Evolutionary conservation across 2,888 invertebrate genomes (phyloP), one percentile per base, ranked within the genome.

Genomic region (Camponotus fellah): DNA sequence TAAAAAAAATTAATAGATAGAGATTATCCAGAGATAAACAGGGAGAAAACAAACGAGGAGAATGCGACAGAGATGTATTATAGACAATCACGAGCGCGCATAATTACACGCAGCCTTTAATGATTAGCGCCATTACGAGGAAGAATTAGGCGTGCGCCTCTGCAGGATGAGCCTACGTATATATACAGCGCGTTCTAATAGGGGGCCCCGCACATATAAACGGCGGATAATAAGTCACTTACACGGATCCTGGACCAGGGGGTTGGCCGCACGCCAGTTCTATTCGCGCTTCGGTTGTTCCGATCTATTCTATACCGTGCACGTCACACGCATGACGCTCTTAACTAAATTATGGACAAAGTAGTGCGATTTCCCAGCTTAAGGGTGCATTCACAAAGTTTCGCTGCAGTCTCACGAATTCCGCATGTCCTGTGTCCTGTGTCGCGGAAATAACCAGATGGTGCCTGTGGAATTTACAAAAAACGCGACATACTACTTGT

Each of bases 321-420:
- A 92, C 93, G 94, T 95, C 95, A 94, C 94, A 94, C 94, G 94
- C 94, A 95, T 95, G 94, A 94, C 94, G 94, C 94, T 94, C 94
- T 95, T 94, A 94, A 93, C 94, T 95, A 94, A 95, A 94, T 95
- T 94, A 95, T 94, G 94, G 94, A 94, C 94, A 94, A 95, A 94
- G 95, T 95, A 92, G 93, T 94, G 88, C 93, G 93, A 94, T 94
- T 93, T 90, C 92, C 90, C 88, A 90, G 90, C 90, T 91, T 93
- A 92, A 92, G 92, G 92, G 91, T 91, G 91, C 92, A 92, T 92
- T 92, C 91, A 91, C 91, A 89, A 92, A 93, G 90, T 93, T 93
- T 85, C 85, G 80, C 69, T 58, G 77, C 72, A 62, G 66, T 32
- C 43, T 43, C 72, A 74, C 66, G 69, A 82, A 88, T 85, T 85